Evolutionary conservation across 2,888 invertebrate genomes (phyloP), one percentile per base, ranked within the genome.

Genomic region (Phanerotoma sp.): DNA sequence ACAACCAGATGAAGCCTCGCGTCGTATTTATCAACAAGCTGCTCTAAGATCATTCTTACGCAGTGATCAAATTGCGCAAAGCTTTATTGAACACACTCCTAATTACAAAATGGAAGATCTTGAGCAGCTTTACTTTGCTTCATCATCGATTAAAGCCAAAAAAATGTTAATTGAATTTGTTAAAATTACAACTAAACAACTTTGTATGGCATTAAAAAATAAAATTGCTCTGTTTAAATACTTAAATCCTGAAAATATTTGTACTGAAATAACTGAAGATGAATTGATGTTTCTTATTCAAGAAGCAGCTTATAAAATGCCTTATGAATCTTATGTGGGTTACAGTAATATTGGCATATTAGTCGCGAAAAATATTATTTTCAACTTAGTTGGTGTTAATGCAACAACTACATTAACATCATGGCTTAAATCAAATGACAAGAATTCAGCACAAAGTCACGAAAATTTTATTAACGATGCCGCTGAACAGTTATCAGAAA

Each of bases 141-240:
- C 38, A 5, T 5, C 38, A 10, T 38, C 9, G 3, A 38, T 38
- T 9, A 38, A 38, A 9, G 16, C 38, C 9, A 38, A 38, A 18
- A 38, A 38, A 38, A 38, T 38, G 38, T 18, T 38, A 5, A 38
- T 38, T 38, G 38, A 38, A 11, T 38, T 38, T 5, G 38, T 38
- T 10, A 38, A 38, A 18, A 18, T 38, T 18, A 11, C 38, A 11
- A 38, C 38, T 18, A 38, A 38, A 16, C 38, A 38, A 20, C 20
- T 38, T 10, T 38, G 16, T 11, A 38, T 38, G 4, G 15, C 38
- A 5, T 9, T 38, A 11, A 16, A 18, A 11, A 11, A 38, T 18
- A 38, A 18, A 16, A 9, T 38, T 6, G 18, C 38, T 11, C 11
- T 16, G 9, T 38, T 38, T n/a, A 18, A 16, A 16, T 38, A 38